A percentile compares a stretch with the other conserved stretches of the same genome.
These are phyloP conservation scores for Lasioglossum leucozonium DNA, from an alignment of 2,888 invertebrate species.

Conservation along the genomic window DNA sequence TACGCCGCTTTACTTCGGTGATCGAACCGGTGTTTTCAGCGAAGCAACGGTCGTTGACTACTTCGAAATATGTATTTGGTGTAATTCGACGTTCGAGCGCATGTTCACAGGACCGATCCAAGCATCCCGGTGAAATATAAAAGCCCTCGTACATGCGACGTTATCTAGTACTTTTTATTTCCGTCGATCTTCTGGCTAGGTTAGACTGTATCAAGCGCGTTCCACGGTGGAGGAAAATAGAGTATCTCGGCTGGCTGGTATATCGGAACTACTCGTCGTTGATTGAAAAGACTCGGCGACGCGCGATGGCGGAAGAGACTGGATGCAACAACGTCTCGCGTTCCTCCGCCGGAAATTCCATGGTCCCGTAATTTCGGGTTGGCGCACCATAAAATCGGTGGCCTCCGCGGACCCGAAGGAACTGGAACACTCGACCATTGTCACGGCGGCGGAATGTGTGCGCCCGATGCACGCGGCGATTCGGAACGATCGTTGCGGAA, in stretches of 20 bases:
- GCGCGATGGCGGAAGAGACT: background rate
- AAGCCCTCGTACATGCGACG: background rate
- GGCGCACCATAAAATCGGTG: constrained; percentile 42
- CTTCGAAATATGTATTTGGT: background rate
- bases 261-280: background rate
- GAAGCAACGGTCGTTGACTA: too few relatives aligned
- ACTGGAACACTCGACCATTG: constrained; percentile 44
- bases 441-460: constrained; percentile 39
- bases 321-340: constrained; percentile 29
- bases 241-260: background rate
- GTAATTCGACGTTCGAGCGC: background rate
- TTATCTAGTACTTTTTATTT: background rate
- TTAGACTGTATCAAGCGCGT: background rate
- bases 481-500: constrained; percentile 47
- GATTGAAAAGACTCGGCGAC: constrained; percentile 15
- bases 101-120: background rate
- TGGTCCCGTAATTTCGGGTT: constrained; percentile 35
- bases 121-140: background rate
- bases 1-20: too few relatives aligned
- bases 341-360: constrained; percentile 32
- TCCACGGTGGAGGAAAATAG: background rate
- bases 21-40: too few relatives aligned
- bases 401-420: constrained; percentile 22
- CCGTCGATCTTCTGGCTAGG: background rate
- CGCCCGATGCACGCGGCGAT: constrained; percentile 35